Base-by-base conservation (phyloP, 2,797 vertebrate genomes). In the Poeciliopsis paucimaculata region DNA sequence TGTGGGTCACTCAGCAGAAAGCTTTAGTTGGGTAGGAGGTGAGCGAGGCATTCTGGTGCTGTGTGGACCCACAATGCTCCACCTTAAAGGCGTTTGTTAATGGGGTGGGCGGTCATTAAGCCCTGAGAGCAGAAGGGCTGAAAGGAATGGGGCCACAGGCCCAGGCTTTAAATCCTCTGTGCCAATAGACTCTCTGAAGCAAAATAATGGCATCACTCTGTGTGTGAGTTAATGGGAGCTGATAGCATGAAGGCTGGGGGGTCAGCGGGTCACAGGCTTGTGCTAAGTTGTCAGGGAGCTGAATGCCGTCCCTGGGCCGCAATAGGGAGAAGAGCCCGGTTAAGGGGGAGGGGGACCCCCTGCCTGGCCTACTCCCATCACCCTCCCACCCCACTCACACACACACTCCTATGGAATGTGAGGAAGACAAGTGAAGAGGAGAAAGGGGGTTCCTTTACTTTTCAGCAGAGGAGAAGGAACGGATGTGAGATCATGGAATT, bases 281-380 rank as follows among this genome's bases (percentile, higher is more conserved):
- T 89, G 93, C 94, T 95, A 94, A 91, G 92, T 95, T 97, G 96
- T 96, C 95, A 97, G 96, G 95, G 96, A 97, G 96, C 97, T 96
- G 94, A 96, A 95, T 95, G 94, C 95, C 57, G 78, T 93, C 91
- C 94, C 80, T 62, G 77, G 89, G 93, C 91, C 75, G 89, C 87
- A 90, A 94, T 90, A 87, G 92, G 93, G 92, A 86, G 87, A 88
- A 90, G 87, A 76, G 88, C 82, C 76, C 84, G 84, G 86, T 83
- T 81, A 53, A 82, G 90, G 90, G 90, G 91, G 87, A 84, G 87
- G 89, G 82, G 77, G 91, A 94, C 92, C 92, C 93, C 94, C 90
- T 75, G 91, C 91, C 91, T 91, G 82, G 86, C 74, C 87, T 80
- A 87, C 84, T 83, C 82, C 89, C 82, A 70, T 87, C 91, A 91